Percentiles rank a stretch among this genome's conserved stretches.
Conservation (phyloP, 2,797 vertebrate species). For the Borostomias antarcticus region DNA sequence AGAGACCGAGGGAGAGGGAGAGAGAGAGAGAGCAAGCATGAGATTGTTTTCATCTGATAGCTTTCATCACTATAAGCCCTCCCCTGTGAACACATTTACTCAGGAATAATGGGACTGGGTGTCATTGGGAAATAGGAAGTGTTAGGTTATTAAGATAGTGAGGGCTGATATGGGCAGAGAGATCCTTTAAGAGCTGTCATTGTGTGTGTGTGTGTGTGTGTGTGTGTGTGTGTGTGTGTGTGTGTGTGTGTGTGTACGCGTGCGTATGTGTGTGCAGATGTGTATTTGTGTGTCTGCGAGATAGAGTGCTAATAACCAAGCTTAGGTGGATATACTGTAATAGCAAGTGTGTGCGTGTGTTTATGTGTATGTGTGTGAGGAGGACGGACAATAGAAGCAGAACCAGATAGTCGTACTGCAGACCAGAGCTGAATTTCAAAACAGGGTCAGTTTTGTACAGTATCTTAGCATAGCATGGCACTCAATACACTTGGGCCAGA, state of each 20-base stretch:
- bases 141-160: constrained; percentile 63
- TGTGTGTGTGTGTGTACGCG: background rate
- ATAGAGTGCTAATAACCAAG: constrained; percentile 3
- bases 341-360: background rate
- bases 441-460: background rate
- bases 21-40: constrained; percentile 30
- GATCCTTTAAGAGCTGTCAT: constrained; percentile 45
- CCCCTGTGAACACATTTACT: constrained; percentile 31
- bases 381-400: background rate
- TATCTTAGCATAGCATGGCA: background rate
- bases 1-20: constrained; percentile 32
- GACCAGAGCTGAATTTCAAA: background rate
- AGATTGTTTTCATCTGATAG: constrained; percentile 50
- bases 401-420: background rate
- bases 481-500: background rate
- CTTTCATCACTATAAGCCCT: constrained; percentile 34
- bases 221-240: constrained; percentile 12
- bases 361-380: background rate
- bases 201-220: constrained; percentile 28
- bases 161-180: constrained; percentile 46
- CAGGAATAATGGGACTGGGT: constrained; percentile 49
- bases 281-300: constrained; percentile 4
- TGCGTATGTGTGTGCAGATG: background rate
- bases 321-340: constrained; percentile 7
- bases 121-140: constrained; percentile 48